Percentiles rank a stretch among this genome's conserved stretches.
Evolutionary conservation across 2,888 invertebrate species (phyloP).

Genomic region (Conus canariensis): DNA sequence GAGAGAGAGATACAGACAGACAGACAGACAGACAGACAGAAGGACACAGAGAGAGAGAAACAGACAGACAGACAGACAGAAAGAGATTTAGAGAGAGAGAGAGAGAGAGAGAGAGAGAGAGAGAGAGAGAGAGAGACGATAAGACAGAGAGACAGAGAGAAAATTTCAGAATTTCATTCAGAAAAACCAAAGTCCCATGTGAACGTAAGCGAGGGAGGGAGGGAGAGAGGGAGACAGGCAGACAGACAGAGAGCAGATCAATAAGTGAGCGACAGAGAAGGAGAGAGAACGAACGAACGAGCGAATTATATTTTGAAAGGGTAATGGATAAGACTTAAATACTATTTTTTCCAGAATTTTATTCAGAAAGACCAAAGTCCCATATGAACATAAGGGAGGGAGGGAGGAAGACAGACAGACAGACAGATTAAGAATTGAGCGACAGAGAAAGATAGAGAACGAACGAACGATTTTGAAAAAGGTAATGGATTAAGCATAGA

Average conservation of each 20-base stretch:
- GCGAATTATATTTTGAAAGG: no score
- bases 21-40: not conserved
- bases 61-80: constrained; percentile 30
- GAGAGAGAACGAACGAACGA: not conserved
- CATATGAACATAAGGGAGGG: no score
- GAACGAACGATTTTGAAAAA: no score
- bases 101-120: no score
- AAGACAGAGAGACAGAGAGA: not conserved
- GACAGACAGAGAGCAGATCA: not conserved
- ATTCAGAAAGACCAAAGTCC: no score
- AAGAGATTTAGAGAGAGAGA: constrained; percentile 24
- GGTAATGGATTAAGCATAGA: no score
- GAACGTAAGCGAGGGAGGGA: not conserved
- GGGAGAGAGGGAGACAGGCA: constrained; percentile 16
- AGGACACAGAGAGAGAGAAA: not conserved
- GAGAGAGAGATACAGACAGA: not conserved
- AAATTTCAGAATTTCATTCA: not conserved
- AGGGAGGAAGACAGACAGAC: no score
- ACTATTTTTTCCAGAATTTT: no score
- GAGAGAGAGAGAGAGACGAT: not conserved
- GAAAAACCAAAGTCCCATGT: no score
- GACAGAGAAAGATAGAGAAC: not conserved
- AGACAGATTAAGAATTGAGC: no score
- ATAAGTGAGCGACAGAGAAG: not conserved
- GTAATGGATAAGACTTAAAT: no score